Conservation (phyloP, 2,113 vertebrate species). For the Symphodus melops region DNA sequence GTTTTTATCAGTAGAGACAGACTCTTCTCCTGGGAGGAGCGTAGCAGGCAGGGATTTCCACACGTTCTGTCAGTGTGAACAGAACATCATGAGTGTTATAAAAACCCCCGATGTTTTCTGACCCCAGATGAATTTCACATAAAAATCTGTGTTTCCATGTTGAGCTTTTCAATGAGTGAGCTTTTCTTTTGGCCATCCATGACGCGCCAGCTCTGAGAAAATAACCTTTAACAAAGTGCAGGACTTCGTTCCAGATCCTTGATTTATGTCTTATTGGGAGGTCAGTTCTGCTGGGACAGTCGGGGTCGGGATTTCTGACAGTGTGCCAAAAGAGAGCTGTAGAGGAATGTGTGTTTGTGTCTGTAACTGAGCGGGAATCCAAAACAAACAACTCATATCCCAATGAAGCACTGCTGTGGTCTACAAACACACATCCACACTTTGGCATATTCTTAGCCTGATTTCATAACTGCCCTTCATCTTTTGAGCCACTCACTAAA, state of each 20-base stretch:
- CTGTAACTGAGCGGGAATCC: constrained; percentile 28
- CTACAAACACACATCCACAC: constrained; percentile 9
- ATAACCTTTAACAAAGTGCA: constrained; percentile 7
- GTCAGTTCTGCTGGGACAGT: constrained; percentile 44
- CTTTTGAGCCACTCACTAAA: not conserved
- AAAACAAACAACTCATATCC: constrained; percentile 44
- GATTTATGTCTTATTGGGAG: constrained; percentile 41
- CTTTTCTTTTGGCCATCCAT: constrained; percentile 4
- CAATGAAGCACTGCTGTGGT: not conserved
- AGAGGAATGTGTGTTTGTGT: constrained; percentile 40
- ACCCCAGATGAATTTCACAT: constrained; percentile 11
- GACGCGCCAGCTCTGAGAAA: constrained; percentile 33
- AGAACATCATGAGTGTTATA: constrained; percentile 9
- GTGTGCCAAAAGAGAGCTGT: constrained; percentile 29
- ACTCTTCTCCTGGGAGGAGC: not conserved
- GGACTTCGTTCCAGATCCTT: constrained; percentile 8
- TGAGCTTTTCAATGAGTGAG: constrained; percentile 13
- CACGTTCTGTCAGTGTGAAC: constrained; percentile 15
- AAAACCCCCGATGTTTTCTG: constrained; percentile 27
- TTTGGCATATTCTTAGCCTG: not conserved
- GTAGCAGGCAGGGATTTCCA: constrained; percentile 33
- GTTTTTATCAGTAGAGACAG: constrained; percentile 35
- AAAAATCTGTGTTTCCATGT: constrained; percentile 4
- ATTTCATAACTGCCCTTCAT: not conserved
- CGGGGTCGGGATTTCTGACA: constrained; percentile 36